phyloP scores from a whole-genome alignment of 2,888 invertebrate species.

The Leptopilina syphax region DNA sequence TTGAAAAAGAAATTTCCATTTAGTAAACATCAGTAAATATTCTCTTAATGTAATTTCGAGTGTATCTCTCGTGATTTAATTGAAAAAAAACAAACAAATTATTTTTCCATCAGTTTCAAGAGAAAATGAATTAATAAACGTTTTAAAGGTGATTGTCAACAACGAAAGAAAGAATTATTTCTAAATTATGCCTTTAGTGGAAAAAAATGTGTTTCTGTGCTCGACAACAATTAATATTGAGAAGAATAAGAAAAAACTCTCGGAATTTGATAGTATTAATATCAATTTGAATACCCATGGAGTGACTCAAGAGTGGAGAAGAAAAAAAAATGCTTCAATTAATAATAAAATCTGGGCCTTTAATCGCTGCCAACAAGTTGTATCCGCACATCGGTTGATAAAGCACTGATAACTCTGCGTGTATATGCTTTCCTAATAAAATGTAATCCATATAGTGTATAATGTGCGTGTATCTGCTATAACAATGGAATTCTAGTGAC shows the following conservation, averaged over 20 bases:
- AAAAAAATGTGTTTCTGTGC: constrained; percentile 4
- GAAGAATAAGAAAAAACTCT: not conserved
- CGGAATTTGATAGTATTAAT: not conserved
- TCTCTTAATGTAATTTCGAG: no score
- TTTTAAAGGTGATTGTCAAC: constrained; percentile 18
- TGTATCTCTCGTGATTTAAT: not conserved
- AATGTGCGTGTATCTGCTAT: not conserved
- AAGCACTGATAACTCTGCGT: constrained; percentile 20
- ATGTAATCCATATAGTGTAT: constrained; percentile 14
- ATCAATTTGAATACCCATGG: not conserved
- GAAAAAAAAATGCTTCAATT: not conserved
- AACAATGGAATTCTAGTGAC: constrained; percentile 28
- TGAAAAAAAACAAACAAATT: not conserved
- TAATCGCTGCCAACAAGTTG: not conserved
- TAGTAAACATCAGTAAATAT: no score
- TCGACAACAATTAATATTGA: not conserved
- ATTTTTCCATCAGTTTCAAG: no score
- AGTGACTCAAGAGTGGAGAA: not conserved
- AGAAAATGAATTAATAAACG: not conserved
- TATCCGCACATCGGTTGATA: constrained; percentile 27
- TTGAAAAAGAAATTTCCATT: no score
- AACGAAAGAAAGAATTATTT: not conserved
- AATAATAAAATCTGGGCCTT: not conserved
- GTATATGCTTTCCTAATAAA: constrained; percentile 1
- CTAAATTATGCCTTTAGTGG: constrained; percentile 2